Percentiles rank a stretch among this genome's conserved stretches.
These are phyloP conservation scores for Ornithoptera priamus DNA, from an alignment of 2,888 invertebrate species.

Conservation along the genomic window DNA sequence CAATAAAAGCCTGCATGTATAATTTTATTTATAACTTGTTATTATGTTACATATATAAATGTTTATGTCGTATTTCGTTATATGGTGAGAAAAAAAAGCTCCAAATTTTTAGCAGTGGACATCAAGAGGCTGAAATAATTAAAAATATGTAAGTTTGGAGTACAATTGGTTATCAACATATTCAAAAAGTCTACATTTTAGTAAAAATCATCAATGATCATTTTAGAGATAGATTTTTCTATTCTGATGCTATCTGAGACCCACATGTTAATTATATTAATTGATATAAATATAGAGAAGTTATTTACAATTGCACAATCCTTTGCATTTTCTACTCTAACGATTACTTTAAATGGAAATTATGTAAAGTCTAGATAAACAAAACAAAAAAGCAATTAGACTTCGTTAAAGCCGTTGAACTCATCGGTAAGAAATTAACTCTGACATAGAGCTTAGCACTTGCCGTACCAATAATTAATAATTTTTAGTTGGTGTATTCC, in stretches of 20 bases:
- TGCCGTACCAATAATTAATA: constrained; percentile 69
- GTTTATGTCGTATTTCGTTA: no score
- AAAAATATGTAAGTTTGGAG: no score
- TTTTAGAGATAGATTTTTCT: neutral
- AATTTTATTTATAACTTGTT: no score
- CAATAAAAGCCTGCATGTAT: no score
- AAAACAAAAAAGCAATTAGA: constrained; percentile 39
- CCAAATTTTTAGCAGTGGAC: no score
- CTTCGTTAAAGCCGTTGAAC: constrained; percentile 37
- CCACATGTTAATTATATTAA: neutral
- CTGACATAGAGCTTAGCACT: constrained; percentile 51
- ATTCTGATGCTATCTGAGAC: neutral
- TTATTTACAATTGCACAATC: neutral
- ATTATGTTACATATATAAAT: no score
- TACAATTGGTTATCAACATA: no score
- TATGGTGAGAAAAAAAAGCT: no score
- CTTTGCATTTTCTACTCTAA: constrained; percentile 6
- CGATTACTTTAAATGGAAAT: constrained; percentile 12
- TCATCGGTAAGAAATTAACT: constrained; percentile 42
- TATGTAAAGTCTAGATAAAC: constrained; percentile 3
- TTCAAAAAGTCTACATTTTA: no score
- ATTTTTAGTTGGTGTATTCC: constrained; percentile 39
- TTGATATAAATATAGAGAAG: neutral
- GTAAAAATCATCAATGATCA: no score
- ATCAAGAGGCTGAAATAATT: no score